phyloP scores from a whole-genome alignment of 2,888 invertebrate genomes.

The Eilema sororculum region DNA sequence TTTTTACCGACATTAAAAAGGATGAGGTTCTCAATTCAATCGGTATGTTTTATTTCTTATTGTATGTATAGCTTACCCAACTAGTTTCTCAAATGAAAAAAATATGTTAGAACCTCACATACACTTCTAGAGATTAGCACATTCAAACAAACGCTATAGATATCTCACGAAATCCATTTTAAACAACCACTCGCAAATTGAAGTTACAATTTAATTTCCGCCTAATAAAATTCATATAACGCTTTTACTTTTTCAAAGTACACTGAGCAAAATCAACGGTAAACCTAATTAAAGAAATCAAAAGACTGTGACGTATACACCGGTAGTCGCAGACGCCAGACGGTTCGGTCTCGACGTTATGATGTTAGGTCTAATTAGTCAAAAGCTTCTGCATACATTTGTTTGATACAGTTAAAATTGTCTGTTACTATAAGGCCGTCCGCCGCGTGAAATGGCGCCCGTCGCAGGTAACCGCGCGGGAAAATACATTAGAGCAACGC shows the following conservation, averaged over 20 bases:
- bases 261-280: conserved; percentile 31
- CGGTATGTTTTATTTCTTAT: too few species aligned
- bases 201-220: conserved; percentile 13
- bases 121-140: background rate
- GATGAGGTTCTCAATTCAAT: too few species aligned
- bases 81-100: background rate
- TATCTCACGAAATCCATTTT: background rate
- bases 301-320: conserved; percentile 25
- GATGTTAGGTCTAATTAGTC: conserved; percentile 20
- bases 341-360: conserved; percentile 16
- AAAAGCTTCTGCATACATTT: conserved; percentile 6
- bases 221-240: conserved; percentile 16
- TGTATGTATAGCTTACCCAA: too few species aligned
- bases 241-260: conserved; percentile 17
- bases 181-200: conserved; percentile 2
- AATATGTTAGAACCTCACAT: background rate
- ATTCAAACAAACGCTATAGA: background rate
- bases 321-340: conserved; percentile 13
- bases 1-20: background rate
- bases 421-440: background rate
- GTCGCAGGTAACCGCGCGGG: background rate
- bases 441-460: background rate
- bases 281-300: conserved; percentile 44
- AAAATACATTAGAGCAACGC: background rate
- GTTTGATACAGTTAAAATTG: background rate